Evolutionary conservation across 2,888 invertebrate genomes (phyloP), one percentile per base, ranked within the genome.

Genomic region (Leucophora obtusa): DNA sequence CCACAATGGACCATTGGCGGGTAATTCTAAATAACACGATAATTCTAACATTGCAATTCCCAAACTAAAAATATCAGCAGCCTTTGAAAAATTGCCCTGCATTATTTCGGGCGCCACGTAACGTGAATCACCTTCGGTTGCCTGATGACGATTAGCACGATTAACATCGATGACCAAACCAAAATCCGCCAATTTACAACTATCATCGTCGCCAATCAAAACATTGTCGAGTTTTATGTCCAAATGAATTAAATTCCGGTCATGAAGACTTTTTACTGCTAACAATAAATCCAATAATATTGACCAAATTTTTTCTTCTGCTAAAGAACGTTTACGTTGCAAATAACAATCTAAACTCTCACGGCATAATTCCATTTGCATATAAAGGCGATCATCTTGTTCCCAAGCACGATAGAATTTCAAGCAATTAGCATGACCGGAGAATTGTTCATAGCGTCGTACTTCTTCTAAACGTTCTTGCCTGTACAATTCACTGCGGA

Each of bases 211-310:
- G 7, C 93, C 92, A 73, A 95, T 92, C 85, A 95, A 92, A 63
- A 96, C 94, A 88, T 96, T 95, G 66, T 94, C 95, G 56, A 95
- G 93, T 88, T 96, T 95, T 47, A 96, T 93, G 89, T 95, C 95
- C 89, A 95, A 91, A 87, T 95, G 95, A 43, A 95, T 91, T 43
- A 95, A 90, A 86, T 93, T 92, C 65, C 92, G 91, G 79, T 92
- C 92, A 86, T 95, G 95, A 21, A 96, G 89, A 85, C 93, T 93
- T 84, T 93, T 92, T 2, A 95, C 87, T 17, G 93, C 95, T 82
- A 90, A 85, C 11, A 92, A 84, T 68, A 95, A 89, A 87, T 95
- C 95, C 56, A 93, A 90, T 24, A 95, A 88, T 79, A 94, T 93
- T 79, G 93, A 92, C 94, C 94, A 95, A 14, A 95, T 91, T 58